Conservation (phyloP, 2,113 vertebrate genomes). For the Heteronetta atricapilla region DNA sequence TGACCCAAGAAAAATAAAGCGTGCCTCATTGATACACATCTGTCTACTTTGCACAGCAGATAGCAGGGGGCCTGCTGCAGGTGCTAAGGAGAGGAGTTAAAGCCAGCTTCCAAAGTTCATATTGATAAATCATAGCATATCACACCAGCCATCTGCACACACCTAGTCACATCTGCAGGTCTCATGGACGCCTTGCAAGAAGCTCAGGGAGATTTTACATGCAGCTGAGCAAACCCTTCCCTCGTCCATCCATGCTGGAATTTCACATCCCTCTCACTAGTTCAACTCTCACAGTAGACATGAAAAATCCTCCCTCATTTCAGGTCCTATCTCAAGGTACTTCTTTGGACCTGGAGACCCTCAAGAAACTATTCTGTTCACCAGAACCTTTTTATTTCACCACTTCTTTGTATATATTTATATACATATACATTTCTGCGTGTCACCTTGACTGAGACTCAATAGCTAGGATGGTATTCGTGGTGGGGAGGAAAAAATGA, state of each 20-base stretch:
- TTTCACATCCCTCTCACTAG: not conserved
- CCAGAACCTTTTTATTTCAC: not conserved
- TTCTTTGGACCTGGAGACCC: not conserved
- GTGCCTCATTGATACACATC: not conserved
- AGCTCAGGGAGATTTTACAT: not conserved
- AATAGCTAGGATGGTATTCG: not conserved
- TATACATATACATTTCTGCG: not conserved
- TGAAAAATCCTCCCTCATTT: not conserved
- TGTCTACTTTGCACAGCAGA: constrained; percentile 25
- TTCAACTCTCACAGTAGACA: not conserved
- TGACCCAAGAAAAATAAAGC: constrained; percentile 50
- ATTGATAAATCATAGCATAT: not conserved
- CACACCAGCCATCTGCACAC: constrained; percentile 34
- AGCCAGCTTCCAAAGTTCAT: constrained; percentile 57
- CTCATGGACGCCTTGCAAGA: not conserved
- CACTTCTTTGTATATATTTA: not conserved
- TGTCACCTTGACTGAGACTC: too few relatives aligned
- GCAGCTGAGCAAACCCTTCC: constrained; percentile 42
- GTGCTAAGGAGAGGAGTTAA: constrained; percentile 12
- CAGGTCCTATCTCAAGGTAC: not conserved
- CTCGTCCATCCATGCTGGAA: not conserved
- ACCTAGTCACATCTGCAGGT: constrained; percentile 8
- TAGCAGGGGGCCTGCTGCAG: constrained; percentile 40
- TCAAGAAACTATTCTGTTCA: not conserved
- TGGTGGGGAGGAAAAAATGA: too few relatives aligned